A percentile compares a stretch with the other conserved stretches of the same genome.
These are phyloP conservation scores for Hetaerina titia DNA, from an alignment of 2,888 invertebrate species.

Conservation along the genomic window DNA sequence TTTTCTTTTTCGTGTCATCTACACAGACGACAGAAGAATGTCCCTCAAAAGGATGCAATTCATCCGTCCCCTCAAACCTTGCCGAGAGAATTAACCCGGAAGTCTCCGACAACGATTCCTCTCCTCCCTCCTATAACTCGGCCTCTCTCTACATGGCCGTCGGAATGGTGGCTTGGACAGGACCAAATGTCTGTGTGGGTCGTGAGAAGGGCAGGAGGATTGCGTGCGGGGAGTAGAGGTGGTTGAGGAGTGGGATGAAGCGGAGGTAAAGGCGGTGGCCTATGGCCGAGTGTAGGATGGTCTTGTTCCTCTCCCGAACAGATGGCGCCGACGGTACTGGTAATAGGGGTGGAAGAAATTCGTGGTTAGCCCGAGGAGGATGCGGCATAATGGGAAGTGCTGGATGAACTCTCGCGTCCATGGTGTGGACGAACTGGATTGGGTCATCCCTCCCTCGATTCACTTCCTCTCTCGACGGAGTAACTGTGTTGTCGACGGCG, in stretches of 20 bases:
- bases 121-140: not conserved
- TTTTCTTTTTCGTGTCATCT: not conserved
- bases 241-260: not conserved
- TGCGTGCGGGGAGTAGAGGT: too few species aligned
- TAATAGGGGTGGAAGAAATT: not conserved
- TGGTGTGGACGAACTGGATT: too few species aligned
- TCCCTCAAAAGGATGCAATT: not conserved
- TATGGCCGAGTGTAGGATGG: not conserved
- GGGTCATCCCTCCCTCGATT: too few species aligned
- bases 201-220: not conserved
- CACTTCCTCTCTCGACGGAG: too few species aligned
- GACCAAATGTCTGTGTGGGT: too few species aligned
- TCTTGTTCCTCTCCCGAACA: not conserved
- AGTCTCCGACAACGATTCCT: not conserved
- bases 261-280: not conserved
- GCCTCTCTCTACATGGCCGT: not conserved
- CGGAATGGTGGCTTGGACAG: not conserved
- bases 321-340: not conserved
- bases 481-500: too few species aligned
- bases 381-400: not conserved
- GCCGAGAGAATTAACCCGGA: not conserved
- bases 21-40: not conserved
- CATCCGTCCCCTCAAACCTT: not conserved
- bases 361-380: not conserved
- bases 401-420: not conserved